A percentile compares a stretch with the other conserved stretches of the same genome.
phyloP scores from a whole-genome alignment of 2,113 vertebrate genomes.

The Sitta europaea region DNA sequence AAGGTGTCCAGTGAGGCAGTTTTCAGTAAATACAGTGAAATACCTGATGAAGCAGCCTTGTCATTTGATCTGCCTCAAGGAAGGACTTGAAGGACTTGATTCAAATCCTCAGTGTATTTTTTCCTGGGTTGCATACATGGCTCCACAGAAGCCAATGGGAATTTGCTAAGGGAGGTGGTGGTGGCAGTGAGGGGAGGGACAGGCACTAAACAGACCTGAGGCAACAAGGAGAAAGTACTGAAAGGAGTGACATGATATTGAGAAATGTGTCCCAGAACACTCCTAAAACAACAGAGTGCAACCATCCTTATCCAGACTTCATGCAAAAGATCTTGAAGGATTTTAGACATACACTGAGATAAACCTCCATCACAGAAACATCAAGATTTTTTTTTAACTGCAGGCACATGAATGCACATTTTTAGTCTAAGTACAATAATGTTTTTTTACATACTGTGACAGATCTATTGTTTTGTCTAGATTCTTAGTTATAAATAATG shows the following conservation, averaged over 20 bases:
- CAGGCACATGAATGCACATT: neutral
- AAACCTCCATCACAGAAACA: neutral
- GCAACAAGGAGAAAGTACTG: neutral
- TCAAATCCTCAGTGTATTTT: neutral
- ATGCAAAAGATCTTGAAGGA: neutral
- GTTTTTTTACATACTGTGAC: neutral
- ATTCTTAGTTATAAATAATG: neutral
- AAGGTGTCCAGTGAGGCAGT: neutral
- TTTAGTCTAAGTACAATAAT: neutral
- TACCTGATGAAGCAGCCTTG: neutral
- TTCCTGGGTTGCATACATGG: neutral
- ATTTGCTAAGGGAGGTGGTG: neutral
- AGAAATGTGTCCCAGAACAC: neutral
- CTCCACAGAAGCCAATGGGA: neutral
- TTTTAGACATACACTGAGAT: neutral
- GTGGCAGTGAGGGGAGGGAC: neutral
- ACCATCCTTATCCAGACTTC: neutral
- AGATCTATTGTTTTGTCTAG: neutral
- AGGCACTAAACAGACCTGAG: neutral
- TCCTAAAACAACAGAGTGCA: fast-evolving
- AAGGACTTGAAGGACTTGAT: neutral
- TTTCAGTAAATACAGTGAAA: neutral
- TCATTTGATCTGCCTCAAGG: neutral
- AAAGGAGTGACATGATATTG: neutral
- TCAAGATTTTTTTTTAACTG: neutral